These are phyloP conservation scores for Melanerpes formicivorus DNA, from an alignment of 2,113 vertebrate genomes.

Conservation along the genomic window DNA sequence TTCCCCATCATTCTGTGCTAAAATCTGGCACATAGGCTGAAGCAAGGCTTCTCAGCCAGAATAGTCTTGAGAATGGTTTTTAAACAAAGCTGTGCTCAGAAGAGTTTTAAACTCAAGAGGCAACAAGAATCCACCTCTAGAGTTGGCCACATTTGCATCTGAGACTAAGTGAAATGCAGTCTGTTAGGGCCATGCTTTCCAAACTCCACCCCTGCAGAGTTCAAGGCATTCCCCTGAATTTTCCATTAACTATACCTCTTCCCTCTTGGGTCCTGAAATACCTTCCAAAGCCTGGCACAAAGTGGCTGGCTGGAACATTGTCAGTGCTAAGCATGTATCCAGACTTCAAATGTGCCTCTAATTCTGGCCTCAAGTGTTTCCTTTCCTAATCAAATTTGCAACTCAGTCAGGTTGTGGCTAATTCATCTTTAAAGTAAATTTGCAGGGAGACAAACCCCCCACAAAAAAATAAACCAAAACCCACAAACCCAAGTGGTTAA, in stretches of 20 bases:
- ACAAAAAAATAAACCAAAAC: too few species aligned
- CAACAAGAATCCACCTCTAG: background rate
- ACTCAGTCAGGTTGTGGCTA: background rate
- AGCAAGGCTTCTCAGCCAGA: conserved; percentile 22
- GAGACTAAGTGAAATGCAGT: background rate
- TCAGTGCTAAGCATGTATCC: background rate
- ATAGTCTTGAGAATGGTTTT: conserved; percentile 33
- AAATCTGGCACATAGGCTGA: conserved; percentile 25
- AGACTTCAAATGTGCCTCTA: background rate
- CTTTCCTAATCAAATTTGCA: conserved; percentile 41
- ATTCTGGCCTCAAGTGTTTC: background rate
- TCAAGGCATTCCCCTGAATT: conserved; percentile 9
- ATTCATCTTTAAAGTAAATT: background rate
- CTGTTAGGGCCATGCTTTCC: background rate
- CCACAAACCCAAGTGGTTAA: too few species aligned
- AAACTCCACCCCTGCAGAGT: background rate
- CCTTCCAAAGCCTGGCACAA: background rate
- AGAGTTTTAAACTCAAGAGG: conserved; percentile 9
- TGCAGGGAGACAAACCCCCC: background rate
- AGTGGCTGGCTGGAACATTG: conserved; percentile 24
- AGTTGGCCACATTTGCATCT: background rate
- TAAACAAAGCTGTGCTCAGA: conserved; percentile 7
- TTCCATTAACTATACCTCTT: background rate
- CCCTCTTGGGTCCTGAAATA: background rate
- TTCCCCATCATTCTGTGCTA: background rate